Percentiles rank a stretch among this genome's conserved stretches.
Conservation (phyloP, 2,888 invertebrate species). For the Drosophila nr. perissopoda region DNA sequence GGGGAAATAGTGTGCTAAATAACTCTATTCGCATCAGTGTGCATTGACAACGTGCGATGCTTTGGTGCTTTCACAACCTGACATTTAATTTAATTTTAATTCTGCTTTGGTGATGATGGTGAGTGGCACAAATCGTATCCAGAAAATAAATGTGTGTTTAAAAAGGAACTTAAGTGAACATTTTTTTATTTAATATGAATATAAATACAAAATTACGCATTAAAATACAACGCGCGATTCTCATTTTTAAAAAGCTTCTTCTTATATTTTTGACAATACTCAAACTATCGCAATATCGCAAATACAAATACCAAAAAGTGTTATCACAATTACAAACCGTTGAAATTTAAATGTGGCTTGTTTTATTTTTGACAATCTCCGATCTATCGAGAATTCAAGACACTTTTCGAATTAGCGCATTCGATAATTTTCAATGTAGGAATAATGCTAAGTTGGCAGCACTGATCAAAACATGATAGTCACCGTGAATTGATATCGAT, state of each 20-base stretch:
- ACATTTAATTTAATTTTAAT: conserved; percentile 33
- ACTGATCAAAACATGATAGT: conserved; percentile 1
- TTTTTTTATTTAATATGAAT: not conserved
- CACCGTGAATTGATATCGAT: not conserved
- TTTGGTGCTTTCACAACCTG: conserved; percentile 24
- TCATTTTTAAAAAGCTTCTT: not conserved
- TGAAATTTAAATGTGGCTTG: not conserved
- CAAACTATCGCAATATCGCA: not conserved
- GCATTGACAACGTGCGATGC: conserved; percentile 11
- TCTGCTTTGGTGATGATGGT: not conserved
- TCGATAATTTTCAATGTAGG: not conserved
- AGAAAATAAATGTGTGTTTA: not conserved
- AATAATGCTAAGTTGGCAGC: not conserved
- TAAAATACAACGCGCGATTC: not conserved
- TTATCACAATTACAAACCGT: not conserved
- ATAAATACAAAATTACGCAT: not conserved
- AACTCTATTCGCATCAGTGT: conserved; percentile 35
- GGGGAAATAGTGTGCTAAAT: conserved; percentile 65
- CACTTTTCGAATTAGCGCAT: not conserved
- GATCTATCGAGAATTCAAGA: not conserved
- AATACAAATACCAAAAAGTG: not conserved
- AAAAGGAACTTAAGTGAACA: not conserved
- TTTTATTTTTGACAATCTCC: not conserved
- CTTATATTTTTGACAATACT: not conserved
- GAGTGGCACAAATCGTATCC: not conserved